Conservation (phyloP, 1,140 invertebrate species). For the Cherax quadricarinatus region DNA sequence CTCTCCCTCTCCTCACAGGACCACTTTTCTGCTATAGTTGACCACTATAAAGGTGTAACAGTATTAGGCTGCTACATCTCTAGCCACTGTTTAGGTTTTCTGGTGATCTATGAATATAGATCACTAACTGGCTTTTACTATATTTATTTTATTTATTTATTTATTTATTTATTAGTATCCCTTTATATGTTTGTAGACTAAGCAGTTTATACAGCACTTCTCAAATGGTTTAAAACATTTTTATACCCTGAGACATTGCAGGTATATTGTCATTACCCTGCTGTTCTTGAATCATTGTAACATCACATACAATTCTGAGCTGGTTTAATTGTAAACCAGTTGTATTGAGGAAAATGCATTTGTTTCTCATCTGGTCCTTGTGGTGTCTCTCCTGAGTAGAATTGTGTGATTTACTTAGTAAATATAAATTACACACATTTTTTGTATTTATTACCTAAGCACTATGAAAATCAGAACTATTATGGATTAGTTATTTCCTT, state of each 20-base stretch:
- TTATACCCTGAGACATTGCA: not conserved
- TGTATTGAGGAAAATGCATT: conserved; percentile 11
- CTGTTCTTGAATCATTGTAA: conserved; percentile 9
- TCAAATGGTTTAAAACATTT: not conserved
- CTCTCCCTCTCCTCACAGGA: not conserved
- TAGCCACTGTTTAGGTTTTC: not conserved
- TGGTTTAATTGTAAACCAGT: not conserved
- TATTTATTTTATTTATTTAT: not conserved
- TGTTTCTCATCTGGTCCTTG: not conserved
- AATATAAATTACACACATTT: conserved; percentile 5
- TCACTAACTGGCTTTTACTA: not conserved
- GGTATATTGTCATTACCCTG: conserved; percentile 4
- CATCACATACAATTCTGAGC: conserved; percentile 13
- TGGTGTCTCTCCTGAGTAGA: conserved; percentile 35
- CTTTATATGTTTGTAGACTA: not conserved
- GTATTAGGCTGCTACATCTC: not conserved
- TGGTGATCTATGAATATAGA: not conserved
- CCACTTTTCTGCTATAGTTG: not conserved
- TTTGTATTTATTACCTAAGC: not conserved
- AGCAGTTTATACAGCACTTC: not conserved
- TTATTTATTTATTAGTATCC: not conserved
- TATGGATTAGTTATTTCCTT: not conserved
- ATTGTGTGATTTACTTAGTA: conserved; percentile 30
- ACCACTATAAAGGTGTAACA: not conserved
- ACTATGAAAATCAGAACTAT: not conserved